Conservation (phyloP, 2,888 invertebrate genomes). For the Cephus runcator region DNA sequence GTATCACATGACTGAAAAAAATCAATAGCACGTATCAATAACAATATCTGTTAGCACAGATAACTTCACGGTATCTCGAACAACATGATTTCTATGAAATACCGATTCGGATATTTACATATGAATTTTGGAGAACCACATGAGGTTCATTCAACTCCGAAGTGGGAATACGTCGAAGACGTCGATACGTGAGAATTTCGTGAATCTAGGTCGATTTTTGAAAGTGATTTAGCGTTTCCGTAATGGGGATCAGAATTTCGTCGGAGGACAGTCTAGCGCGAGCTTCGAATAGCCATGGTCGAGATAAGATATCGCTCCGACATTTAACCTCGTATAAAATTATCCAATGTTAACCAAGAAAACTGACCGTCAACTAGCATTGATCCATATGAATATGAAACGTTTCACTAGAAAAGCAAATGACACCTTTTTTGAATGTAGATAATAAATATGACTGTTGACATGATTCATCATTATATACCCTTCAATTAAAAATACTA, state of each 20-base stretch:
- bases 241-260: not conserved
- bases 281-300: not conserved
- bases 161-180: not conserved
- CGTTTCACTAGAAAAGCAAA: not conserved
- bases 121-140: not conserved
- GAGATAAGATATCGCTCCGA: not conserved
- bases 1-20: too few species aligned
- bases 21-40: not conserved
- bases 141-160: not conserved
- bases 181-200: not conserved
- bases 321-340: not conserved
- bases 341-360: not conserved
- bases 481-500: too few species aligned
- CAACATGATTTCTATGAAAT: not conserved
- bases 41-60: not conserved
- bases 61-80: not conserved
- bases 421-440: not conserved
- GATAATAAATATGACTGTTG: not conserved
- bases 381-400: not conserved
- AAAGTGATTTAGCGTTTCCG: not conserved
- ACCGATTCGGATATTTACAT: not conserved
- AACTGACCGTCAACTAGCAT: not conserved
- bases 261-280: not conserved
- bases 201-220: not conserved
- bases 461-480: too few species aligned